Base-by-base conservation (phyloP, 2,888 invertebrate species). In the Agrochola lota region DNA sequence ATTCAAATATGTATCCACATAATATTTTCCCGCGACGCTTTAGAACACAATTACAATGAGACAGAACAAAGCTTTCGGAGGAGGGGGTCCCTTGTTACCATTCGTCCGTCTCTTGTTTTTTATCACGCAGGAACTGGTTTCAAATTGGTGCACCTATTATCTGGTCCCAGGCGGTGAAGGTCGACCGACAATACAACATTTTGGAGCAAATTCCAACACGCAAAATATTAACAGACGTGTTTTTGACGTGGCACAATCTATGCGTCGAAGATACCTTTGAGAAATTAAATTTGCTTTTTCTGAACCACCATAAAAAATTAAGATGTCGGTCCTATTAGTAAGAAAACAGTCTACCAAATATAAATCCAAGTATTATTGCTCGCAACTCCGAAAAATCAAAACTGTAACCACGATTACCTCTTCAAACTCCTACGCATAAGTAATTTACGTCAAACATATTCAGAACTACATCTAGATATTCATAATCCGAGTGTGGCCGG, bases 61-160 rank as follows among this genome's bases (percentile, higher is more conserved):
- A 90, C 89, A 91, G 91, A 93, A 94, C 93, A 94, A 93, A 93
- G 92, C 90, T 88, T 87, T 88, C 86, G 82, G 91, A 92, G 92
- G 91, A 93, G 91, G 91, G 89, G 91, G 91, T 93, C 92, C 92
- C 93, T 93, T 93, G 94, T 93, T 93, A 94, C 93, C 92, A 94
- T 93, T 93, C 92, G 93, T 89, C 89, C 90, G 91, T 88, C 91
- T 91, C 88, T 92, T 88, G 92, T 95, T 96, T 95, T 96, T 94
- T 93, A 90, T 89, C 86, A 84, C 81, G 78, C 85, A 91, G 91
- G 92, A 96, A 96, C 96, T 94, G 95, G 96, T 96, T 96, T 93
- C 89, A 96, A 96, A 96, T 96, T 96, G 95, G 93, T 95, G 92
- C 95, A 94, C 95, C 95, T 96, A 96, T 96, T 96, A 96, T 96